Base-by-base conservation (phyloP, 2,888 invertebrate species). In the Lepidochrysops patricia region DNA sequence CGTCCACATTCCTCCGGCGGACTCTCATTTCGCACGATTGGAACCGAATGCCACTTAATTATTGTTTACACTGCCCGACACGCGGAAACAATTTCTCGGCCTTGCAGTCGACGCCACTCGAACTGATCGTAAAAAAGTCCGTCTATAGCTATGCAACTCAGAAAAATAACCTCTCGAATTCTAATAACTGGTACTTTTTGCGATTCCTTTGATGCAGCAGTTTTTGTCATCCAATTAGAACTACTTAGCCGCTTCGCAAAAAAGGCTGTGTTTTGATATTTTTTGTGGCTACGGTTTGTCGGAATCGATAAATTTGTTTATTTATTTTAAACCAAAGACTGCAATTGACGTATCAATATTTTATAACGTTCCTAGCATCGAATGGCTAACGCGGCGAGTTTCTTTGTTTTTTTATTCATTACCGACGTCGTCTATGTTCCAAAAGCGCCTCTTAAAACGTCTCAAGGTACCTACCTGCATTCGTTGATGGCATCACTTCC, bases 1-100 rank as follows among this genome's bases (percentile, higher is more conserved):
- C 50, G 26, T 25, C 25, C n/a, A 13, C 50, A 26, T 50, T 50
- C 50, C 50, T 26, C 12, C 12, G 50, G 5, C 26, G 15, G 50
- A 43, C 43, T 19, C 43, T 50, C 15, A 15, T 32, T 54, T 54
- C 19, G 29, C 32, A 54, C 32, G 29, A 29, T 29, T 29, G 13
- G 19, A 19, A 32, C 54, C 29, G 19, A 54, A 54, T 32, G 54
- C 32, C 72, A 73, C 71, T 71, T 75, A 76, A 76, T 77, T 72
- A 75, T 73, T 74, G 72, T 75, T 77, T 74, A 75, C 73, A 70
- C 58, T 71, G 71, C 72, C 68, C 67, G 43, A 43, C 68, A 72
- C 67, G 66, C 73, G 74, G 75, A 76, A 74, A 74, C 70, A 64
- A 70, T 65, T 70, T 67, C 66, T 69, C 71, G 69, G 65, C 64